Base-by-base conservation (phyloP, 2,113 vertebrate genomes). In the Melanerpes formicivorus region DNA sequence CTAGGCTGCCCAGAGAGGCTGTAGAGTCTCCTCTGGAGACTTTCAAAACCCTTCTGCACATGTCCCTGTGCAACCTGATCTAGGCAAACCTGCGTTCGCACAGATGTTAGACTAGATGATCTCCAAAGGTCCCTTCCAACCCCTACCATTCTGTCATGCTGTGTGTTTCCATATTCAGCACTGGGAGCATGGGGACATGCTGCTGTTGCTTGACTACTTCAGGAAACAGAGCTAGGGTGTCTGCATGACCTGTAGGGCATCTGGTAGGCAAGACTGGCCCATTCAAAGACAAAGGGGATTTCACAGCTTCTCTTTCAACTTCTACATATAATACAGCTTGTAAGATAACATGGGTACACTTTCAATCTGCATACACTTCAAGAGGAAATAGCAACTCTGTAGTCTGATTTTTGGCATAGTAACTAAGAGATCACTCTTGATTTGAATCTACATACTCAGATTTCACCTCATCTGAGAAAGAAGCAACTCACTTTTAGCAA, bases 331-430 rank as follows among this genome's bases (percentile, higher is more conserved):
- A 22, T 3, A 27, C 66, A 73, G 14, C 11, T 11, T 7, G 11
- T 32, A 21, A 30, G 50, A 25, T 44, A 58, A 10, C 1, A 22
- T 3, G 29, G 63, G 37, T 3, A 4, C 1, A 6, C n/a, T 66
- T 21, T 29, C 37, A 55, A 14, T 1, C 10, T 21, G 27, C 2
- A 2, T 2, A 4, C 0, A 2, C 10, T 42, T 46, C 29, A 71
- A 16, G 18, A 75, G 37, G 26, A 74, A 83, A 56, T 12, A 32
- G 6, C 34, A 46, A 9, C 52, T 46, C 81, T 37, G 18, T 15
- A 10, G 26, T 58, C 25, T 64, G 69, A 23, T 30, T 34, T 37
- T 14, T 59, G 60, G 9, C 29, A 44, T 17, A 50, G 37, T 46
- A 23, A 54, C 18, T 27, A 48, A 18, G 5, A 13, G 10, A 80